A percentile compares a stretch with the other conserved stretches of the same genome.
phyloP scores from a whole-genome alignment of 2,888 invertebrate species.

The Athalia cordata region DNA sequence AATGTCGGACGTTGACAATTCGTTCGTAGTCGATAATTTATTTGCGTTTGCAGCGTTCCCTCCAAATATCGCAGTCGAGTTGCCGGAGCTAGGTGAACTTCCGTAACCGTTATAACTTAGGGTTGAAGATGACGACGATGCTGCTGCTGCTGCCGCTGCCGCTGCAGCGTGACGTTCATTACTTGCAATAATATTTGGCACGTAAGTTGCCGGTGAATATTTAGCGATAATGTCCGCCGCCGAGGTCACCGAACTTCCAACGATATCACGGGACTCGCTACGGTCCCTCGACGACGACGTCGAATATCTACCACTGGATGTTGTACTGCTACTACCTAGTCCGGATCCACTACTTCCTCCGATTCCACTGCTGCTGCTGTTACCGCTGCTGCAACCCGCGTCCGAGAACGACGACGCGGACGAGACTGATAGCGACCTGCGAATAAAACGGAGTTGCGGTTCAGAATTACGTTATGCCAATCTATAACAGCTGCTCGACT shows the following conservation, averaged over 20 bases:
- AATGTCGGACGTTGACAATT: slow-evolving; percentile 52
- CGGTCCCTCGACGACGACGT: slow-evolving; percentile 44
- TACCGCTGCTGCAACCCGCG: slow-evolving; percentile 53
- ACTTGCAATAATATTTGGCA: slow-evolving; percentile 74
- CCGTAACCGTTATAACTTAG: slow-evolving; percentile 52
- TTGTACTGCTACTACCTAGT: slow-evolving; percentile 25
- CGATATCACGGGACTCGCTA: slow-evolving; percentile 50
- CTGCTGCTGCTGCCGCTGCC: slow-evolving; percentile 62
- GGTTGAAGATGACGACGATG: slow-evolving; percentile 61
- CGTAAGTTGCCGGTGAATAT: slow-evolving; percentile 85
- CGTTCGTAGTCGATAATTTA: background rate
- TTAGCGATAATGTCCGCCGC: slow-evolving; percentile 83
- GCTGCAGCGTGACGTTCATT: slow-evolving; percentile 35
- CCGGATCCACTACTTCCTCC: too few species aligned
- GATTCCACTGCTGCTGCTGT: slow-evolving; percentile 43
- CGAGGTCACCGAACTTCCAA: slow-evolving; percentile 66
- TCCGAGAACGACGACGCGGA: slow-evolving; percentile 62
- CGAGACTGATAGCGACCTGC: slow-evolving; percentile 66
- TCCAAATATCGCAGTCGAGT: slow-evolving; percentile 42
- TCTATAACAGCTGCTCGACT: background rate
- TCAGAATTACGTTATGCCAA: slow-evolving; percentile 44
- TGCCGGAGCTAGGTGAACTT: slow-evolving; percentile 45
- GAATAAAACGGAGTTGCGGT: slow-evolving; percentile 52
- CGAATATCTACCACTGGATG: slow-evolving; percentile 46
- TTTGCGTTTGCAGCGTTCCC: slow-evolving; percentile 44